Percentiles rank a stretch among this genome's conserved stretches.
Conservation (phyloP, 2,113 vertebrate species). For the Hippolais icterina region DNA sequence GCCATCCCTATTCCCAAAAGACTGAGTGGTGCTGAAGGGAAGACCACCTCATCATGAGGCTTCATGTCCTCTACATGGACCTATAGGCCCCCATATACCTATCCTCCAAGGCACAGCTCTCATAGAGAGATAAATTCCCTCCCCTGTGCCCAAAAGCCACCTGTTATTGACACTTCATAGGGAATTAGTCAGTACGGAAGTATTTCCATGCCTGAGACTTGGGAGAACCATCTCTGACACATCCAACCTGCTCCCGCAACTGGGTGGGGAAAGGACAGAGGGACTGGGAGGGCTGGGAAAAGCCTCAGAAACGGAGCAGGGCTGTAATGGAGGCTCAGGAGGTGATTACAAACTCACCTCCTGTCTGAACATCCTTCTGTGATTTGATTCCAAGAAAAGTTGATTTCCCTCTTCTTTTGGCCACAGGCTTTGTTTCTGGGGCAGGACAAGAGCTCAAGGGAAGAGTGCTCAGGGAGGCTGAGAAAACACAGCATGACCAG, state of each 20-base stretch:
- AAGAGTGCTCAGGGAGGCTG: neutral
- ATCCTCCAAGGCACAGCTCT: neutral
- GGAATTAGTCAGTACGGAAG: neutral
- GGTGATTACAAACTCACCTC: neutral
- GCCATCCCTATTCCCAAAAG: neutral
- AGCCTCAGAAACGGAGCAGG: neutral
- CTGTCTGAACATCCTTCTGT: neutral
- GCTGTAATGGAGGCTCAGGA: neutral
- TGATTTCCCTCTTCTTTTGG: neutral
- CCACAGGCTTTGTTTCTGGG: neutral
- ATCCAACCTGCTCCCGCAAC: neutral
- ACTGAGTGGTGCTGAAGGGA: neutral
- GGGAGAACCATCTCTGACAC: neutral
- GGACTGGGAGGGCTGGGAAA: neutral
- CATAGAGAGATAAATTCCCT: neutral
- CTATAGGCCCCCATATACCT: neutral
- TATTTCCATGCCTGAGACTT: neutral
- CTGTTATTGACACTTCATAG: neutral
- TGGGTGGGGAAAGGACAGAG: neutral
- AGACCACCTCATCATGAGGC: neutral
- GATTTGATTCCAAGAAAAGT: neutral
- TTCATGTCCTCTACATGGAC: neutral
- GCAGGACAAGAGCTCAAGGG: neutral
- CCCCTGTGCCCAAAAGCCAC: neutral
- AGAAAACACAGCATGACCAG: neutral